Conservation (phyloP, 2,113 vertebrate genomes). For the Barnardius zonarius region DNA sequence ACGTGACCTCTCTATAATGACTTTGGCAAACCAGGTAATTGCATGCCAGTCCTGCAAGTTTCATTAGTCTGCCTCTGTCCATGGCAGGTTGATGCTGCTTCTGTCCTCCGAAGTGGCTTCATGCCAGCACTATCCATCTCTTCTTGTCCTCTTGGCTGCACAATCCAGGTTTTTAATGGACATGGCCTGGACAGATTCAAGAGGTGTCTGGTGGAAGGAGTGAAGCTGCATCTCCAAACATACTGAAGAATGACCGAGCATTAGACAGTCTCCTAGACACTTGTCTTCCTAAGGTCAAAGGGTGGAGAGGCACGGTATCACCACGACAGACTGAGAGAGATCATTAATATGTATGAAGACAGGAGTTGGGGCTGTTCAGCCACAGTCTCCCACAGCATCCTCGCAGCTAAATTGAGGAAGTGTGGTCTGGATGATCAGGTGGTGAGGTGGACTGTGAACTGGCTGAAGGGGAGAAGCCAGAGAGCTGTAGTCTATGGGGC, state of each 20-base stretch:
- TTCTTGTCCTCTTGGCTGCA: neutral
- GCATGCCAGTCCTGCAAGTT: neutral
- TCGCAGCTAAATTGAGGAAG: too few species aligned
- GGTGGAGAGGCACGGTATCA: neutral
- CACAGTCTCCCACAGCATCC: too few species aligned
- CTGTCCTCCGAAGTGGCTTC: neutral
- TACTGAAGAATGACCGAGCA: neutral
- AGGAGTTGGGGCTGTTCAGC: too few species aligned
- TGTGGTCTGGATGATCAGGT: too few species aligned
- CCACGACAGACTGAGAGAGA: neutral
- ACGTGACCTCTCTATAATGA: neutral
- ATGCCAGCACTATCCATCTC: neutral
- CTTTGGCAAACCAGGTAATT: constrained; percentile 19
- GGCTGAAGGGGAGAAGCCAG: too few species aligned
- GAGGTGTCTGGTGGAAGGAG: neutral
- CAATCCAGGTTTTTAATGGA: neutral
- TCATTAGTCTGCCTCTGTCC: neutral
- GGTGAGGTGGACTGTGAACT: too few species aligned
- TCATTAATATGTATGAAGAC: too few species aligned
- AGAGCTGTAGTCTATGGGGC: too few species aligned
- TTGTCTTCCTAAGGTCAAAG: neutral
- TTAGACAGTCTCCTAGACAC: neutral
- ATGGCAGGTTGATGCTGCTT: neutral
- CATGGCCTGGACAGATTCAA: neutral
- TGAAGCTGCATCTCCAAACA: neutral